Evolutionary conservation across 37 sponge, comb jelly and placozoan species (phyloP).

Genomic region (Hormiphora californensis): DNA sequence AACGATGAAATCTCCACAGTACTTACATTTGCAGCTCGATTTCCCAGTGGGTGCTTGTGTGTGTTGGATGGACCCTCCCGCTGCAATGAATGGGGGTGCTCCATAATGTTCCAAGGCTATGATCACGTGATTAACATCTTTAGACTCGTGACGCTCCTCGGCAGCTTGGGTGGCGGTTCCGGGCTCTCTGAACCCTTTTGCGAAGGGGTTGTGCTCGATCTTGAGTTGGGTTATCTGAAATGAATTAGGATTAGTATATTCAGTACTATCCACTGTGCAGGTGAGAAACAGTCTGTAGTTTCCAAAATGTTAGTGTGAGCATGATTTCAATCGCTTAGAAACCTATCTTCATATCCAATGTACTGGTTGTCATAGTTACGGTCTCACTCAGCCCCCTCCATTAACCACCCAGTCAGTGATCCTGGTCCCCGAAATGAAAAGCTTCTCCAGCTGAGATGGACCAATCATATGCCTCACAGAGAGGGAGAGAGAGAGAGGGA

Average conservation of each 20-base stretch:
- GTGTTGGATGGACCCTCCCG: slow-evolving; percentile 48
- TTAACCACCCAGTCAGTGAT: neutral
- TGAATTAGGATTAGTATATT: neutral
- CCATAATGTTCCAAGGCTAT: slow-evolving; percentile 35
- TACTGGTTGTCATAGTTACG: too few species aligned
- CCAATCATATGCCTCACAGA: too few species aligned
- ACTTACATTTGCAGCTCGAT: neutral
- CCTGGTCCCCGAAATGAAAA: too few species aligned
- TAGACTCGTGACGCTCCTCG: slow-evolving; percentile 50
- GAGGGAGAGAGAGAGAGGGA: too few species aligned
- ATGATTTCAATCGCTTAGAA: too few species aligned
- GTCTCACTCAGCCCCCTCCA: too few species aligned
- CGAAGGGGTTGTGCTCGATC: slow-evolving; percentile 77
- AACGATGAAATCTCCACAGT: too few species aligned
- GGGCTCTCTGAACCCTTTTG: slow-evolving; percentile 67
- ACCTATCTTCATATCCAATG: too few species aligned
- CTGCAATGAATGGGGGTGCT: slow-evolving; percentile 44
- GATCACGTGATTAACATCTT: slow-evolving; percentile 47
- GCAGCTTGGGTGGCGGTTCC: slow-evolving; percentile 52
- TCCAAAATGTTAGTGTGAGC: too few species aligned
- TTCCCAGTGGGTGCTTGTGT: slow-evolving; percentile 10
- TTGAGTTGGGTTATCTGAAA: slow-evolving; percentile 76
- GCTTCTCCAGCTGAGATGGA: too few species aligned
- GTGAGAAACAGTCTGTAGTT: too few species aligned
- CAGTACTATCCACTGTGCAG: too few species aligned